Evolutionary conservation across 1,140 invertebrate species (phyloP), one percentile per base, ranked within the genome.

Genomic region (Chironomus striatipennis): DNA sequence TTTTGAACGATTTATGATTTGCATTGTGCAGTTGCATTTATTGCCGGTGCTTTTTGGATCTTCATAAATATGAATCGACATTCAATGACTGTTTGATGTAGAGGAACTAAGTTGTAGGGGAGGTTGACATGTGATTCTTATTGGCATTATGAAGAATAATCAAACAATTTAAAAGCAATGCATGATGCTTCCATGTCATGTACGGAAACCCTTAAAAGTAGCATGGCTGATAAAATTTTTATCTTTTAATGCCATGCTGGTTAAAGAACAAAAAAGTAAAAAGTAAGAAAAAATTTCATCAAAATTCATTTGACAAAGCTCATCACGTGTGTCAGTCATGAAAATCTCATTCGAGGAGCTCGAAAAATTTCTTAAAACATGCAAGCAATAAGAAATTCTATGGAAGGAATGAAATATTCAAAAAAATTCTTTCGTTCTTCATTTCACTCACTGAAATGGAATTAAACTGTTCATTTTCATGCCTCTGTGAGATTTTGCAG

Each of bases 1-100:
- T 70, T 47, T 70, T 70, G 65, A 70, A 70, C 65, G 65, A 70
- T 70, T 70, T 21, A 70, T 70, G 65, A 20, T 70, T n/a, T 70
- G 9, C 20, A 17, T 34, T 12, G 18, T 70, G 65, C 65, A 70
- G 9, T 70, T 70, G 65, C 65, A 70, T 18, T 17, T 18, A 20
- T 4, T 21, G n/a, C 10, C 64, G 64, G 18, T 70, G 18, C 5
- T 21, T 57, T 70, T 70, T 15, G 15, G 20, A 70, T 5, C 8
- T 20, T 6, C 17, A 20, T 70, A 70, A 70, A 70, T 70, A 20
- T 17, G 18, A 70, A 70, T 70, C 20, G 65, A 21, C 65, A 70
- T 70, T n/a, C 6, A 70, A 70, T 70, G 65, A 17, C 6, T 70
- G 7, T 70, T 70, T 70, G 65, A 70, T 70, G 18, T 18, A 70